phyloP scores from a whole-genome alignment of 2,113 vertebrate genomes.

The Empidonax alnorum region DNA sequence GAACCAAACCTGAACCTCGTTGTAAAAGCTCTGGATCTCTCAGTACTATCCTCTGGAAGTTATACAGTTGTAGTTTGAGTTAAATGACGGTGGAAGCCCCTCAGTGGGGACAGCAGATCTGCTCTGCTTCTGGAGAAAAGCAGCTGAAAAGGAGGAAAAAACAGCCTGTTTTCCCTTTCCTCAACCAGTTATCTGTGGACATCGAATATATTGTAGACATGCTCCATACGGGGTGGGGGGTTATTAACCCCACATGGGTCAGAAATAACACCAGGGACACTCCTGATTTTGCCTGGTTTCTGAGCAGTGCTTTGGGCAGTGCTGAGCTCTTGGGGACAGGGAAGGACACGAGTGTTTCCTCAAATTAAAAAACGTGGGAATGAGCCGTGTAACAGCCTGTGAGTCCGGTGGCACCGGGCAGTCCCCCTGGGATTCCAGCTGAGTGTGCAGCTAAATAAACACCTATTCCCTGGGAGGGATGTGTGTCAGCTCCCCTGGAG shows the following conservation, averaged over 20 bases:
- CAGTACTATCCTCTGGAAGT: not conserved
- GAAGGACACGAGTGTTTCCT: not conserved
- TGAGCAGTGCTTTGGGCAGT: not conserved
- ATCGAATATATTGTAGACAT: not conserved
- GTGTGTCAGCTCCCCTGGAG: not conserved
- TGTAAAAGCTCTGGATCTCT: not conserved
- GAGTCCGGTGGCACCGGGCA: not conserved
- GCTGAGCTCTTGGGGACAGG: not conserved
- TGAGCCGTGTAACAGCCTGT: accelerated
- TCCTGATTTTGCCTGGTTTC: not conserved
- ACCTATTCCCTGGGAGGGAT: not conserved
- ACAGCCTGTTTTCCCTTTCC: not conserved
- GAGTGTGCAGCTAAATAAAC: not conserved
- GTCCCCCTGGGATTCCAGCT: accelerated
- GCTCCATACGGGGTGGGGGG: accelerated
- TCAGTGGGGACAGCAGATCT: not conserved
- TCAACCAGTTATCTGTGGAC: accelerated
- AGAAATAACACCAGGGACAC: accelerated
- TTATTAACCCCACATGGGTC: not conserved
- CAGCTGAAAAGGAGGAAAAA: not conserved
- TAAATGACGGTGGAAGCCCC: not conserved
- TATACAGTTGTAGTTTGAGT: not conserved
- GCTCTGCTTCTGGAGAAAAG: not conserved
- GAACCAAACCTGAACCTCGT: not conserved
- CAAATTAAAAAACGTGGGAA: accelerated